These are phyloP conservation scores for Bedellia somnulentella DNA, from an alignment of 2,888 invertebrate genomes.

Conservation along the genomic window DNA sequence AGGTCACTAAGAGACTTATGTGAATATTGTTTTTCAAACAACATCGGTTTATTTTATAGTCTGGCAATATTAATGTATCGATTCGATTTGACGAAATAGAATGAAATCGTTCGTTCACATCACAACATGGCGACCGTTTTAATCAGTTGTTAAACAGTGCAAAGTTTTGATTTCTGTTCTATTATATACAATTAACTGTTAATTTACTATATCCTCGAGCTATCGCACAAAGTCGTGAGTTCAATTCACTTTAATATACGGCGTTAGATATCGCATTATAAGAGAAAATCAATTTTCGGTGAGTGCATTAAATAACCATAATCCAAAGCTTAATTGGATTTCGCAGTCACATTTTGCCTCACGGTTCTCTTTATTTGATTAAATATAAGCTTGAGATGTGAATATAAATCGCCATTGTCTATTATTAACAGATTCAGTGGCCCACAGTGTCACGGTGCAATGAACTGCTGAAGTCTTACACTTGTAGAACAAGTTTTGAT, in stretches of 20 bases:
- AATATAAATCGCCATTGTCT: too few relatives aligned
- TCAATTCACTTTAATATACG: too few relatives aligned
- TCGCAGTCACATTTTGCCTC: slow-evolving; percentile 22
- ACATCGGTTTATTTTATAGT: too few relatives aligned
- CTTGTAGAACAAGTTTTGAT: too few relatives aligned
- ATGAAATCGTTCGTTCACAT: slow-evolving; percentile 15
- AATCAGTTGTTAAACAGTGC: slow-evolving; percentile 27
- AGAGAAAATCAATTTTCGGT: slow-evolving; percentile 15
- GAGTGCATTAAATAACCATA: slow-evolving; percentile 14
- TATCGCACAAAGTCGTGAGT: background rate
- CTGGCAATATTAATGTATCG: too few relatives aligned
- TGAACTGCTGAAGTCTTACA: too few relatives aligned
- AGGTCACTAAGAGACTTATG: too few relatives aligned
- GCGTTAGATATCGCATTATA: too few relatives aligned
- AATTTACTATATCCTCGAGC: slow-evolving; percentile 1
- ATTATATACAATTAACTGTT: slow-evolving; percentile 11
- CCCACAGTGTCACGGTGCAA: too few relatives aligned
- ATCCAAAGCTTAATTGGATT: slow-evolving; percentile 22
- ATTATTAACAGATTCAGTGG: too few relatives aligned
- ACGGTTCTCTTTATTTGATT: slow-evolving; percentile 27
- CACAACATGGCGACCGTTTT: slow-evolving; percentile 50
- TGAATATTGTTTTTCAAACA: too few relatives aligned
- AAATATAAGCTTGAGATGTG: slow-evolving; percentile 6
- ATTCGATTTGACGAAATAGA: slow-evolving; percentile 14
- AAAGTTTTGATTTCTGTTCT: slow-evolving; percentile 14